Base-by-base conservation (phyloP, 1,140 invertebrate species). In the Notospermus geniculatus region DNA sequence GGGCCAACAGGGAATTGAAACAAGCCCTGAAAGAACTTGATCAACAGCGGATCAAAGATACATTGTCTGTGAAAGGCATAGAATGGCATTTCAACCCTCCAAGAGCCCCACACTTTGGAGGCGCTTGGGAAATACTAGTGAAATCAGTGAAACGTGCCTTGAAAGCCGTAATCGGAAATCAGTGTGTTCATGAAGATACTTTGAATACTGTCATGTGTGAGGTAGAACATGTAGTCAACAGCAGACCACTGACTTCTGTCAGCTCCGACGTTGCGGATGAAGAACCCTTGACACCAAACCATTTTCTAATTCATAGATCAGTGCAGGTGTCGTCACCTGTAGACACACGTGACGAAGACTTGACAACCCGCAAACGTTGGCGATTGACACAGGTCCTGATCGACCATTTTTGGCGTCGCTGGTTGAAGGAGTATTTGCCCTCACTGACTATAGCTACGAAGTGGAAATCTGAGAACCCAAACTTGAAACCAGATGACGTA, bases 231-330 rank as follows among this genome's bases (percentile, higher is more conserved):
- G 45, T 69, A 0, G 46, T 75, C 2, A 75, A 75, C 50, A 58
- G 41, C 5, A 55, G 69, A 13, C 71, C 71, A 9, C 32, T 73
- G 15, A 71, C 66, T 0, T 62, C 64, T 45, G n/a, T 77, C 9
- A 67, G 68, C 0, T 64, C 68, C 19, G 70, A 80, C 64, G 25
- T 28, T 11, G 28, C 45, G 1, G 74, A 77, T 50, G 54, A 65
- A n/a, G 22, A n/a, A 32, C 61, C 65, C 15, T 50, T 77, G 22
- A 73, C 74, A 0, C 67, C 73, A 7, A 60, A 65, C 19, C 60
- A 71, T 63, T 75, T 76, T 58, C 54, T 76, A 1, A 13, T 50
- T 27, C 60, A 65, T 23, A 53, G 54, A 45, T 2, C 13, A 19
- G 53, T 29, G 11, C 30, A 39, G 17, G 13, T 41, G 29, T 58